Evolutionary conservation across 2,888 invertebrate genomes (phyloP), one percentile per base, ranked within the genome.

Genomic region (Hirtodrosophila histrioides): DNA sequence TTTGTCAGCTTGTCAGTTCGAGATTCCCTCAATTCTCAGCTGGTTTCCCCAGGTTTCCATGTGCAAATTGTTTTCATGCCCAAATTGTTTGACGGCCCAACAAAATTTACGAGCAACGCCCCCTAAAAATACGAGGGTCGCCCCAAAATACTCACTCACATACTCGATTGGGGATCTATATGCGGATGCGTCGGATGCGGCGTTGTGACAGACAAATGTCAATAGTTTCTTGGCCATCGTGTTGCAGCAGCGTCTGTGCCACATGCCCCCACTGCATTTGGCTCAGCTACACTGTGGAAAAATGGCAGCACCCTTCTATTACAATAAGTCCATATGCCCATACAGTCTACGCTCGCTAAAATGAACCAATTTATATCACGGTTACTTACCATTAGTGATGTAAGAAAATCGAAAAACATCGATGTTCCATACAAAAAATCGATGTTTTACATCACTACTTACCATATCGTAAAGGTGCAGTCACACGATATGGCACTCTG

Each of bases 161-260:
- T 17, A 1, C 17, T 17, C 17, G 17, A 17, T 17, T 17, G 24
- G 23, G 27, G 44, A 41, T 33, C 23, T 11, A 29, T 11, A 43
- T 45, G 29, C 17, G 17, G 17, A 40, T 40, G 50, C n/a, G 40
- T 49, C 45, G 67, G 65, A 61, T 71, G 71, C 71, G 64, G 41
- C 58, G 78, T 86, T 88, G 75, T 88, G 88, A 88, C 86, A 86
- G 74, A 78, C 76, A 74, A 81, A 78, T 78, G 83, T 81, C 83
- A 84, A 84, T 81, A 78, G 81, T 65, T 66, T 54, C 54, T 71
- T 51, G 57, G 48, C 40, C 53, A 50, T 17, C 56, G 69, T 50
- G 69, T 68, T 27, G 27, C 27, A 27, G 27, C n/a, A n/a, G 17
- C 64, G 27, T 27, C n/a, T 29, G 5, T 17, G 10, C 44, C 23